Evolutionary conservation across 2,797 vertebrate species (phyloP).

Genomic region (Ctenosaura bakeri): DNA sequence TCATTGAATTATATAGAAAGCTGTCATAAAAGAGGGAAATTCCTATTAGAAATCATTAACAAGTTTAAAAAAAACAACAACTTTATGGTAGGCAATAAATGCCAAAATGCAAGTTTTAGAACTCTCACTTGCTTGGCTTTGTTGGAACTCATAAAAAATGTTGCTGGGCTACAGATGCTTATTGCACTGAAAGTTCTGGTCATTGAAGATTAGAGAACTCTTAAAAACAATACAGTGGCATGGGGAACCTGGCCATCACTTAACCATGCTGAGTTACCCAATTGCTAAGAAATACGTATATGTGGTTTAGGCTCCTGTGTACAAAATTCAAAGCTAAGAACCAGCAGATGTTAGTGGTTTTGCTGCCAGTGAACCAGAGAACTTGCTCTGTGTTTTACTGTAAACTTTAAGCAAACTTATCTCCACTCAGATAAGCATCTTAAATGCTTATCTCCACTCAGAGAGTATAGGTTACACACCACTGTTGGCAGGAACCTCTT

Average conservation of each 20-base stretch:
- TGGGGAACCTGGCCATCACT: background rate
- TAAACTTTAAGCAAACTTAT: too few species aligned
- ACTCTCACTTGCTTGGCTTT: background rate
- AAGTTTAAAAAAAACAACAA: background rate
- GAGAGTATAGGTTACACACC: too few species aligned
- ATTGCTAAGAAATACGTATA: background rate
- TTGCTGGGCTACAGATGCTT: background rate
- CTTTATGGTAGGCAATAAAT: conserved; percentile 30
- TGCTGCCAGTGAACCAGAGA: too few species aligned
- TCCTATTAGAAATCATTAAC: background rate
- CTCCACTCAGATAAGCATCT: too few species aligned
- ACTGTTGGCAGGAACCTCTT: too few species aligned
- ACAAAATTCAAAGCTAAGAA: background rate
- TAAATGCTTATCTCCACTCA: too few species aligned
- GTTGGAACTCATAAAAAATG: background rate
- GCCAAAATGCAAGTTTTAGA: background rate
- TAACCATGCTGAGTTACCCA: background rate
- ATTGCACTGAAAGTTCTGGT: background rate
- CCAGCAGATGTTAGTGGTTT: too few species aligned
- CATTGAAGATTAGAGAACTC: background rate
- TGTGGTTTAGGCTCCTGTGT: too few species aligned
- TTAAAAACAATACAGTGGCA: background rate
- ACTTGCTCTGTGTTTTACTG: too few species aligned
- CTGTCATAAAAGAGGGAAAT: conserved; percentile 9
- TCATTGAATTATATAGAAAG: background rate